Conservation (phyloP, 2,888 invertebrate genomes). For the Hoplodrina ambigua region DNA sequence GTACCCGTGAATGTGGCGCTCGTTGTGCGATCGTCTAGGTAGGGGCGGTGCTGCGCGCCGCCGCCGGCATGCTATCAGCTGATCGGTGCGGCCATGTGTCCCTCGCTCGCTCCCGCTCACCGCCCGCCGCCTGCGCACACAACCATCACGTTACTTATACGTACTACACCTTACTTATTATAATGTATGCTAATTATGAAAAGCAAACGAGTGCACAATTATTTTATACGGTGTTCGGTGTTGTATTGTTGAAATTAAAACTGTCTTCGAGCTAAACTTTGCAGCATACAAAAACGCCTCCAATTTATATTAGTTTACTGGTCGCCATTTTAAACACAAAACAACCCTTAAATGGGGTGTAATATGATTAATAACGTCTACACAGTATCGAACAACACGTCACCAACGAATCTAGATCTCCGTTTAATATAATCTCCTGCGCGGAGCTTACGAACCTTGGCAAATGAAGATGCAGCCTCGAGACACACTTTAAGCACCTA, state of each 20-base stretch:
- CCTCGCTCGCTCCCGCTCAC: conserved; percentile 84
- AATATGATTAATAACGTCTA: not conserved
- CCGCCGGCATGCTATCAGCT: conserved; percentile 90
- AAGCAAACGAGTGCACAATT: conserved; percentile 1
- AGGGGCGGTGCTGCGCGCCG: conserved; percentile 89
- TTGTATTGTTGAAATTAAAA: not conserved
- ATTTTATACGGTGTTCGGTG: not conserved
- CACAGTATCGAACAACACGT: not conserved
- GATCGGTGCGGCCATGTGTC: conserved; percentile 86
- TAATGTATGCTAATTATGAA: conserved; percentile 17
- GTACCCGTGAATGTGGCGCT: conserved; percentile 88
- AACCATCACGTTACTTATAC: conserved; percentile 51
- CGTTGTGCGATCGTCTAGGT: conserved; percentile 88
- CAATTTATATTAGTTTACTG: not conserved
- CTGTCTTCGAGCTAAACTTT: not conserved
- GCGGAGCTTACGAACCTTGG: conserved; percentile 23
- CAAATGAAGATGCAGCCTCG: conserved; percentile 30
- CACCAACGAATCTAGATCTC: conserved; percentile 7
- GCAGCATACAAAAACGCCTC: not conserved
- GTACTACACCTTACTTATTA: conserved; percentile 29
- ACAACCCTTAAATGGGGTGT: not conserved
- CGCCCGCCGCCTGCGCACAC: conserved; percentile 82
- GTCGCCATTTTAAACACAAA: not conserved
- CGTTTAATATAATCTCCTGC: conserved; percentile 23
- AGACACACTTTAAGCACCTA: not conserved